A percentile compares a stretch with the other conserved stretches of the same genome.
Evolutionary conservation across 2,113 vertebrate genomes (phyloP).

Genomic region (Malurus elegans): DNA sequence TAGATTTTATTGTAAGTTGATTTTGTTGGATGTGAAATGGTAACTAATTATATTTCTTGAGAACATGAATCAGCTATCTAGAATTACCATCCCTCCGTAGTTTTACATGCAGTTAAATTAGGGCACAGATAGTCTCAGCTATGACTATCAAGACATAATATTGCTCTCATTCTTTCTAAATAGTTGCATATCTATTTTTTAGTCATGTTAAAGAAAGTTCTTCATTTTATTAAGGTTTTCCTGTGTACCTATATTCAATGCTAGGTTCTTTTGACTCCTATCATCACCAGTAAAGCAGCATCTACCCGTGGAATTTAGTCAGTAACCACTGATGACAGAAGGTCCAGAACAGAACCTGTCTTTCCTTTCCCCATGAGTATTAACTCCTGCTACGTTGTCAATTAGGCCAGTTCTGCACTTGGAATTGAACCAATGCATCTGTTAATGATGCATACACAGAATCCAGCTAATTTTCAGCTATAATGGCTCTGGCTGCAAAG

Average conservation of each 20-base stretch:
- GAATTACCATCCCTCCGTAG: neutral
- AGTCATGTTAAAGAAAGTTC: neutral
- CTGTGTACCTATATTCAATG: neutral
- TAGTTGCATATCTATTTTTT: neutral
- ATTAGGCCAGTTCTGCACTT: neutral
- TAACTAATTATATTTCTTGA: neutral
- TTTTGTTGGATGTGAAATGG: neutral
- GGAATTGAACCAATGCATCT: neutral
- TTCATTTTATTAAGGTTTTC: neutral
- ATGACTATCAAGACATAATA: neutral
- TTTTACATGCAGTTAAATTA: neutral
- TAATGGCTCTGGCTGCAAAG: neutral
- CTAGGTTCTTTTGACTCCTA: neutral
- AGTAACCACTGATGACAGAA: conserved; percentile 17
- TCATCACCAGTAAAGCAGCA: neutral
- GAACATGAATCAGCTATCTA: neutral
- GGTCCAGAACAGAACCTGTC: neutral
- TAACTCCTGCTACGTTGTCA: neutral
- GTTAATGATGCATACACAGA: neutral
- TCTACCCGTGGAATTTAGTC: neutral
- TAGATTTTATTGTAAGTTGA: neutral
- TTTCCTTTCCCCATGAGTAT: neutral
- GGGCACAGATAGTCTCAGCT: neutral
- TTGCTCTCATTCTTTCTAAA: neutral
- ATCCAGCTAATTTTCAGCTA: neutral